Evolutionary conservation across 2,888 invertebrate species (phyloP).

Genomic region (Catocala nupta): DNA sequence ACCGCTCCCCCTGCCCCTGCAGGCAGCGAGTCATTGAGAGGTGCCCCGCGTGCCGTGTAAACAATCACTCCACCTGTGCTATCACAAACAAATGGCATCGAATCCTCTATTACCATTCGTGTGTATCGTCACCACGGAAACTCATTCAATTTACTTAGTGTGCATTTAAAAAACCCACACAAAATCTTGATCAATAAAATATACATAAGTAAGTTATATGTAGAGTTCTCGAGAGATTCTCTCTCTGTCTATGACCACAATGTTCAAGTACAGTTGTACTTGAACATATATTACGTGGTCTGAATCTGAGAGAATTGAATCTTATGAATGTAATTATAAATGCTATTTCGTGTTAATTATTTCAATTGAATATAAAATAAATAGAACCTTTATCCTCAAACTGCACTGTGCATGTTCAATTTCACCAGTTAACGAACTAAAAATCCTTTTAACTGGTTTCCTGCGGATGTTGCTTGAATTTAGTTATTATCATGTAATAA

Average conservation of each 20-base stretch:
- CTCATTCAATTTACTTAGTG: background rate
- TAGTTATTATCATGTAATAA: conserved; percentile 10
- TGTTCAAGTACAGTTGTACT: too few relatives aligned
- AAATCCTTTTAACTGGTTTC: conserved; percentile 53
- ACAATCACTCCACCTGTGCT: conserved; percentile 78
- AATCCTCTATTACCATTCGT: conserved; percentile 29
- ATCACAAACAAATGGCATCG: conserved; percentile 47
- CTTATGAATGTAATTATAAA: too few relatives aligned
- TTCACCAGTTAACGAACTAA: conserved; percentile 52
- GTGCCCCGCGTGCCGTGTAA: conserved; percentile 69
- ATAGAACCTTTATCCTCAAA: too few relatives aligned
- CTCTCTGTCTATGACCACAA: too few relatives aligned
- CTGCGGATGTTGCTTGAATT: conserved; percentile 42
- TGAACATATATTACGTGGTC: too few relatives aligned
- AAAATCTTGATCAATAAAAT: background rate
- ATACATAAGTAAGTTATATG: too few relatives aligned
- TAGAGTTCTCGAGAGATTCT: too few relatives aligned
- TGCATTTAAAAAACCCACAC: background rate
- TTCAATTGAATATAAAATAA: too few relatives aligned
- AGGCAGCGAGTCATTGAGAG: conserved; percentile 71
- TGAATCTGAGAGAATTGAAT: too few relatives aligned
- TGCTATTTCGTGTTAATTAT: too few relatives aligned
- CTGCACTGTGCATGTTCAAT: conserved; percentile 8
- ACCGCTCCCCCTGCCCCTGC: conserved; percentile 64
- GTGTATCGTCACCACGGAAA: conserved; percentile 4